Conservation (phyloP, 2,797 vertebrate genomes). For the Tenualosa thibaudeaui region DNA sequence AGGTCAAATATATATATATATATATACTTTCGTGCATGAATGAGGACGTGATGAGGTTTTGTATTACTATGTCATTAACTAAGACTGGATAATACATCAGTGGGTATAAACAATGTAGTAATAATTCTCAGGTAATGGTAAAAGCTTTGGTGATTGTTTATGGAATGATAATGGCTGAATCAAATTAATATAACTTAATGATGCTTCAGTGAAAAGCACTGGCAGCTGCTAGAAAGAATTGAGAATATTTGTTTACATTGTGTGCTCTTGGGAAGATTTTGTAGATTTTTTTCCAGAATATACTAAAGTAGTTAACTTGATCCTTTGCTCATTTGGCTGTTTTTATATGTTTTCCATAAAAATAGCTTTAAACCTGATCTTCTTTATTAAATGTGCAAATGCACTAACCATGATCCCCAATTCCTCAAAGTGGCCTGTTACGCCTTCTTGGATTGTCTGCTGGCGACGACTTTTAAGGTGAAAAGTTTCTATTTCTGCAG, state of each 20-base stretch:
- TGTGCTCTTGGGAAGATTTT: neutral
- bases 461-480: neutral
- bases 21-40: neutral
- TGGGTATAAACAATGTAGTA: neutral
- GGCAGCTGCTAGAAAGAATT: neutral
- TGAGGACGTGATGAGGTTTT: neutral
- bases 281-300: neutral
- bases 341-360: neutral
- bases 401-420: neutral
- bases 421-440: neutral
- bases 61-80: neutral
- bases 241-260: neutral
- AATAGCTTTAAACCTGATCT: neutral
- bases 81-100: neutral
- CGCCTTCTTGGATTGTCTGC: neutral
- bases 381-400: neutral
- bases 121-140: neutral
- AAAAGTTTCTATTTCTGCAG: constrained; percentile 4
- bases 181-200: neutral
- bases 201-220: neutral
- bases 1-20: neutral
- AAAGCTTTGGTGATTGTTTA: neutral
- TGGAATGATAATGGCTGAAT: neutral
- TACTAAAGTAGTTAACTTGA: neutral
- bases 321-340: neutral